phyloP scores from a whole-genome alignment of 2,888 invertebrate genomes.

The Pterostichus madidus region DNA sequence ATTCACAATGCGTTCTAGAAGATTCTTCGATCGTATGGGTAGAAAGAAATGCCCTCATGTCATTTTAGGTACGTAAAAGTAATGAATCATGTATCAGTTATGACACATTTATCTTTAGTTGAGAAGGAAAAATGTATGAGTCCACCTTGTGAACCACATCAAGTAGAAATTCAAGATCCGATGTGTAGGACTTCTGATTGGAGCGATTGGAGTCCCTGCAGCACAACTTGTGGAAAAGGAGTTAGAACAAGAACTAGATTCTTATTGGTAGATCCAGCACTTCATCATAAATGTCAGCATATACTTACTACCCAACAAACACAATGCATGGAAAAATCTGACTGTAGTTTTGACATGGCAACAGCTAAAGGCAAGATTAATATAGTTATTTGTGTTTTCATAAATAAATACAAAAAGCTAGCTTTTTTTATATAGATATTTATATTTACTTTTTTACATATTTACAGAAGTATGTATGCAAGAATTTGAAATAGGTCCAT shows the following conservation, averaged over 20 bases:
- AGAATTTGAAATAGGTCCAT: slow-evolving; percentile 89
- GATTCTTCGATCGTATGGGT: slow-evolving; percentile 87
- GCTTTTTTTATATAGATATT: slow-evolving; percentile 17
- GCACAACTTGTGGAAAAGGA: slow-evolving; percentile 92
- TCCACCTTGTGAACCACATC: slow-evolving; percentile 82
- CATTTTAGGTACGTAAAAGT: slow-evolving; percentile 72
- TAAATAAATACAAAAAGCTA: background rate
- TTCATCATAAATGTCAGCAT: slow-evolving; percentile 83
- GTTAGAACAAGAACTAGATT: slow-evolving; percentile 86
- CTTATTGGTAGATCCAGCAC: slow-evolving; percentile 82
- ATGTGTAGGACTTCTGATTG: slow-evolving; percentile 90
- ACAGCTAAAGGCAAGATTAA: slow-evolving; percentile 85
- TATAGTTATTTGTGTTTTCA: background rate
- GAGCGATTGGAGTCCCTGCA: slow-evolving; percentile 96
- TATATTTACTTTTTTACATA: slow-evolving; percentile 7
- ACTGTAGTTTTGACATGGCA: slow-evolving; percentile 86
- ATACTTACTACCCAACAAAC: slow-evolving; percentile 88
- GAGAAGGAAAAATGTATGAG: slow-evolving; percentile 91
- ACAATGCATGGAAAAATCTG: slow-evolving; percentile 83
- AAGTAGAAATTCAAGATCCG: slow-evolving; percentile 81
- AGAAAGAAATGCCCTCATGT: slow-evolving; percentile 90
- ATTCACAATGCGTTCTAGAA: slow-evolving; percentile 86
- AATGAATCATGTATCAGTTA: no score
- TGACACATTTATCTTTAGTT: slow-evolving; percentile 76
- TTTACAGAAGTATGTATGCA: slow-evolving; percentile 90